Evolutionary conservation across 1,140 invertebrate species (phyloP).

Genomic region (Caenorhabditis remanei): DNA sequence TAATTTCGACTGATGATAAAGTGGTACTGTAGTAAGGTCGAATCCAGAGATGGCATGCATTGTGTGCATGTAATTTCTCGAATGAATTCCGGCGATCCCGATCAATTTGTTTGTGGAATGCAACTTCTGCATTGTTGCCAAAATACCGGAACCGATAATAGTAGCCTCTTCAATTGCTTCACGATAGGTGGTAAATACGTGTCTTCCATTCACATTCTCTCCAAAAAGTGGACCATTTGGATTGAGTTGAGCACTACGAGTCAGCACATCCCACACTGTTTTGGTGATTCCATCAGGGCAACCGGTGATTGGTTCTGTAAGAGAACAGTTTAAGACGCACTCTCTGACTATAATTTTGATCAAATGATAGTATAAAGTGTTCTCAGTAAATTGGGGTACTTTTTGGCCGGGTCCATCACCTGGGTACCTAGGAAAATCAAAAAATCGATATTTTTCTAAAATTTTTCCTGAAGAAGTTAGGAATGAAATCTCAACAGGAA

Average conservation of each 20-base stretch:
- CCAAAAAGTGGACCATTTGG: slow-evolving; percentile 60
- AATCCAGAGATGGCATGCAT: slow-evolving; percentile 64
- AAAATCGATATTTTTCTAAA: too few relatives aligned
- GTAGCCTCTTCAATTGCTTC: slow-evolving; percentile 62
- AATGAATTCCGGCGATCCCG: slow-evolving; percentile 69
- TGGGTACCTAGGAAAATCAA: too few relatives aligned
- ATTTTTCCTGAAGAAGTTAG: too few relatives aligned
- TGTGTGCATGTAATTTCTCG: slow-evolving; percentile 65
- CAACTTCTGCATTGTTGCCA: slow-evolving; percentile 58
- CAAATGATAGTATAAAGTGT: too few relatives aligned
- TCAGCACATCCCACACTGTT: slow-evolving; percentile 65
- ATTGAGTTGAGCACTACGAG: slow-evolving; percentile 58
- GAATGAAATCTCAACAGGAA: too few relatives aligned
- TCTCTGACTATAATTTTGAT: too few relatives aligned
- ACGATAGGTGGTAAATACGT: slow-evolving; percentile 42
- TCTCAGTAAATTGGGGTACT: too few relatives aligned
- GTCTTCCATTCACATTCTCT: slow-evolving; percentile 51
- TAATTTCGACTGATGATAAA: slow-evolving; percentile 73
- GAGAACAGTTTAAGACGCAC: background rate
- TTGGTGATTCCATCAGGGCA: slow-evolving; percentile 61
- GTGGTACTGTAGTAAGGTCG: slow-evolving; percentile 69
- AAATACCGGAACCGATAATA: slow-evolving; percentile 63
- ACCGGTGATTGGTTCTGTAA: slow-evolving; percentile 63
- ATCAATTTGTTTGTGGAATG: slow-evolving; percentile 58
- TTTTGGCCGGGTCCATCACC: too few relatives aligned